Base-by-base conservation (phyloP, 2,113 vertebrate genomes). In the Anolis sagrei region DNA sequence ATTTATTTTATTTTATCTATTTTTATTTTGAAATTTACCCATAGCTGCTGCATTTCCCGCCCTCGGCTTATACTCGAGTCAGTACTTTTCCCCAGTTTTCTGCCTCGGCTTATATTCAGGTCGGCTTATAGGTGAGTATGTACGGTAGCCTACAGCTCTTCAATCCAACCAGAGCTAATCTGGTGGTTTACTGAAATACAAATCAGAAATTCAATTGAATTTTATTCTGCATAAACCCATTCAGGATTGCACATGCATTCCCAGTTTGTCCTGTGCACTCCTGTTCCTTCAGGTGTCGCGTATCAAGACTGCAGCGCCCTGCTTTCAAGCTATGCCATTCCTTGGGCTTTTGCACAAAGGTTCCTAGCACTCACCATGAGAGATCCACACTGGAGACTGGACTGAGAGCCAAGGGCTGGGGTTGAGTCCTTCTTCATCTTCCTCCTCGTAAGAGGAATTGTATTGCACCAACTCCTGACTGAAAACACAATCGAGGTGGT, bases 331-430 rank as follows among this genome's bases (percentile, higher is more conserved):
- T 58, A 21, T 8, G 49, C 4, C 2, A 27, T 72, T 48, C 23
- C n/a, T 18, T 27, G 39, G 39, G 69, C 23, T 10, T 62, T 64
- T 9, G 10, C n/a, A n/a, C 16, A 62, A 32, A 21, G 16, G 7
- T 49, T 16, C 3, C 0, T 18, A 48, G 27, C 32, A 87, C 64
- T 94, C 72, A 95, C 94, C 90, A 27, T 29, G 29, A 48, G 88
- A 64, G 58, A 76, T 82, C 68, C 66, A 49, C 62, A 86, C 79
- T n/a, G 66, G 48, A 69, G 72, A 90, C 84, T 91, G 89, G 58
- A 74, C 82, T 8, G 93, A 91, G 70, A 95, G 90, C 94, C 94
- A 95, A 76, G 90, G 93, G 39, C 90, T 90, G 36, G 78, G 34
- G 7, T 51, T 79, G 23, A 58, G 61, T 23, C 23, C 51, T n/a